Evolutionary conservation across 2,888 invertebrate genomes (phyloP), one percentile per base, ranked within the genome.

Genomic region (Cephus rjabovi): DNA sequence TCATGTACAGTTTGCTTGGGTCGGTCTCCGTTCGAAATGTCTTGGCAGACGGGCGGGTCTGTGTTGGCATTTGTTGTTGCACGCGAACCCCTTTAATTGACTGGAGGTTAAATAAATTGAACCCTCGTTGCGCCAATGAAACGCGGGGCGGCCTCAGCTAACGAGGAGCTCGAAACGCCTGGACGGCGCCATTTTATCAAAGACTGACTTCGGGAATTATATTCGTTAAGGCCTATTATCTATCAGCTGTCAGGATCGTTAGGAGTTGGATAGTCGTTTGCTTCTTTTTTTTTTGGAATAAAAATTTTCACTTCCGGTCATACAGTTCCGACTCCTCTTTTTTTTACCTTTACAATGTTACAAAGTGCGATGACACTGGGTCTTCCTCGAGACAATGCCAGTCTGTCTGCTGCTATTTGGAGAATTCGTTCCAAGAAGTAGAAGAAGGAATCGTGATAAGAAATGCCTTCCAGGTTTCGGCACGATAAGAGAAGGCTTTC

Each of bases 81-180:
- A 75, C 74, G 80, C 77, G 75, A 80, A 77, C 79, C 74, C 76
- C 73, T 78, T 68, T 79, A 81, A 83, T 81, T 80, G 79, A 77
- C 73, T 69, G 74, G 82, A 82, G 82, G 82, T 83, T 81, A 82
- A 80, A 82, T 82, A 75, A 83, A 83, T 83, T 82, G 80, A 80
- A 75, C 80, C 75, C 68, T 70, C 68, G 77, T 75, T 74, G 79
- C 74, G 79, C 71, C 79, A 78, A 80, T 75, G 75, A 77, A 75
- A 79, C 77, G 69, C 35, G 35, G 31, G 69, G 73, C 34, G 3
- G 73, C 71, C 40, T 69, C 68, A 34, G 71, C 12, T 56, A 71
- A 56, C 30, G 75, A 23, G 30, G 34, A 75, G 34, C 74, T 56
- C 56, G 56, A 56, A 15, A 56, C 56, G 23, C 56, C 56, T 56